These are phyloP conservation scores for Mormoops blainvillei DNA, from an alignment of 2,113 vertebrate species.

Conservation along the genomic window DNA sequence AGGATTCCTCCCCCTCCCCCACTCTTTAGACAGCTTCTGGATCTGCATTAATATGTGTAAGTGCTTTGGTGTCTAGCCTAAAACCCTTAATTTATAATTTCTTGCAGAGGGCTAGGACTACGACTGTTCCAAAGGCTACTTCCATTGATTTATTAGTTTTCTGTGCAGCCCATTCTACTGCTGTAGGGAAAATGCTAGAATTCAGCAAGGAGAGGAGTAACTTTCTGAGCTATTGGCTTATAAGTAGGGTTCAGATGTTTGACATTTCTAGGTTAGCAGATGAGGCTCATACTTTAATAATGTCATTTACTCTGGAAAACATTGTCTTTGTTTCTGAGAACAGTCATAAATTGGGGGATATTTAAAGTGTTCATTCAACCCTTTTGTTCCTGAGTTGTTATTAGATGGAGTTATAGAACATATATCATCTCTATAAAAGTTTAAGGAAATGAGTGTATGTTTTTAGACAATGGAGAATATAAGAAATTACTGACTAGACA, in stretches of 20 bases:
- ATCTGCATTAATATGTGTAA: background rate
- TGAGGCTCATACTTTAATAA: background rate
- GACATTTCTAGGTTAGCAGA: constrained; percentile 1
- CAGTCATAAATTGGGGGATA: background rate
- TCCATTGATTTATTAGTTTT: background rate
- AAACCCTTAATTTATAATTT: background rate
- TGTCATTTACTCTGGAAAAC: background rate
- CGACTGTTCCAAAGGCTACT: background rate
- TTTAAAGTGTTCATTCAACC: background rate
- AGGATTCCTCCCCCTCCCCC: background rate
- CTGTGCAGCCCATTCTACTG: background rate
- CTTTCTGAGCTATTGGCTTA: constrained; percentile 2
- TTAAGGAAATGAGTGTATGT: background rate
- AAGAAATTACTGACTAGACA: background rate
- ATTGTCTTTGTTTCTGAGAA: constrained; percentile 42
- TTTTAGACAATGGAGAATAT: background rate
- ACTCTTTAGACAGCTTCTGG: background rate
- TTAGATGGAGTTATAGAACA: background rate
- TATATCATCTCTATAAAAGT: background rate
- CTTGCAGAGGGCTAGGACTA: background rate
- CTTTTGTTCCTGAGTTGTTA: background rate
- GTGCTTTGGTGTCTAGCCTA: background rate
- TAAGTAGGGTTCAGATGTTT: background rate
- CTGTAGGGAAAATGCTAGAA: background rate
- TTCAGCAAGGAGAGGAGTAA: background rate